A percentile compares a stretch with the other conserved stretches of the same genome.
Evolutionary conservation across 2,888 invertebrate genomes (phyloP).

Genomic region (Clostera curtula): DNA sequence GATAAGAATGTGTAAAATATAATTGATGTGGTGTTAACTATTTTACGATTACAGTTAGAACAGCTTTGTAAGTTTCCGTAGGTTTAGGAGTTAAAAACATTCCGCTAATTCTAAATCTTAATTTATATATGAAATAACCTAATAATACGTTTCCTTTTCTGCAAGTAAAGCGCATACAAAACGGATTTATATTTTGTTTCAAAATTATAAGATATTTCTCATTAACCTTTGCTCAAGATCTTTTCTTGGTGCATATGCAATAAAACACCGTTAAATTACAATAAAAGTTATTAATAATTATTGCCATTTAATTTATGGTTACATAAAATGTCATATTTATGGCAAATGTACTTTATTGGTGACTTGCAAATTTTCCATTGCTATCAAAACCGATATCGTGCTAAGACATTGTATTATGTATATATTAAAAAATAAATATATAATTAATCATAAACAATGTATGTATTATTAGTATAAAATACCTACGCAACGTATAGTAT

Average conservation of each 20-base stretch:
- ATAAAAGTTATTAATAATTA: too few species aligned
- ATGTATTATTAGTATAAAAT: slow-evolving; percentile 68
- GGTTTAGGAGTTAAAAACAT: slow-evolving; percentile 28
- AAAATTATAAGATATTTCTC: too few species aligned
- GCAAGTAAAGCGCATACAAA: too few species aligned
- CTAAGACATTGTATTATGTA: slow-evolving; percentile 46
- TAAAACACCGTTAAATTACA: too few species aligned
- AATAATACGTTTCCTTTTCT: too few species aligned
- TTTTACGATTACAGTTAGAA: slow-evolving; percentile 36
- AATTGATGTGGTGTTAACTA: slow-evolving; percentile 60
- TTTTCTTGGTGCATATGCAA: too few species aligned
- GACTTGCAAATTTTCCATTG: slow-evolving; percentile 9
- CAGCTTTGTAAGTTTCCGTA: slow-evolving; percentile 51
- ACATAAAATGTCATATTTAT: too few species aligned
- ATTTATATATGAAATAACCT: too few species aligned
- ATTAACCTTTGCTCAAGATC: too few species aligned
- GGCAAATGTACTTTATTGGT: slow-evolving; percentile 13
- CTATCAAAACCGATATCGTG: slow-evolving; percentile 25
- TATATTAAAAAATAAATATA: slow-evolving; percentile 54
- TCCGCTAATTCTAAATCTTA: slow-evolving; percentile 32
- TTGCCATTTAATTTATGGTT: too few species aligned
- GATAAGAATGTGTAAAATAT: slow-evolving; percentile 52
- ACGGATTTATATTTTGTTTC: too few species aligned
- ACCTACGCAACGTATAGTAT: slow-evolving; percentile 61
- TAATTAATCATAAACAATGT: slow-evolving; percentile 45